These are phyloP conservation scores for Mythimna pallens DNA, from an alignment of 2,888 invertebrate genomes.

Conservation along the genomic window DNA sequence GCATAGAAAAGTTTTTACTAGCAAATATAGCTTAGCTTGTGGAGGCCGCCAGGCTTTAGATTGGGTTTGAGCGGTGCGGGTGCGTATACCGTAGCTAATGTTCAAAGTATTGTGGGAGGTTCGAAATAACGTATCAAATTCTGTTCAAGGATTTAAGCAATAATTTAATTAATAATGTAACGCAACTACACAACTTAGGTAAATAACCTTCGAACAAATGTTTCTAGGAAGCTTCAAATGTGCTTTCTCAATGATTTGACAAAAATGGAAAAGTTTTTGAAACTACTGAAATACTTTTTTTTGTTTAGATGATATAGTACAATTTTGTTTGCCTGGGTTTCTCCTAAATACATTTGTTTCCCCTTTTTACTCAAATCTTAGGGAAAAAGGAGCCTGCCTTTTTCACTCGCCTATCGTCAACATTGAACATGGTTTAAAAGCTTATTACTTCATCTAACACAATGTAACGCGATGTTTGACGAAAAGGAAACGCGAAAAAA, in stretches of 20 bases:
- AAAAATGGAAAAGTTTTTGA: background rate
- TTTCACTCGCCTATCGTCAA: too few species aligned
- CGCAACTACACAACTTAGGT: constrained; percentile 12
- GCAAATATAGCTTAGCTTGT: background rate
- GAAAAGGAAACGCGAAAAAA: too few species aligned
- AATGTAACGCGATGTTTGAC: too few species aligned
- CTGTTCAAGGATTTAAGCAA: constrained; percentile 37
- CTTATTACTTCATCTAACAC: too few species aligned
- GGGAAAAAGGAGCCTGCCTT: too few species aligned
- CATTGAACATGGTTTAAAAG: too few species aligned
- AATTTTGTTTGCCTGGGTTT: too few species aligned
- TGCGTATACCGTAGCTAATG: constrained; percentile 41
- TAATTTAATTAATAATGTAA: constrained; percentile 41
- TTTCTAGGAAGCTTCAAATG: background rate
- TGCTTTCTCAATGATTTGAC: too few species aligned
- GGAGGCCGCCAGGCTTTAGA: constrained; percentile 1
- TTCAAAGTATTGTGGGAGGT: constrained; percentile 32
- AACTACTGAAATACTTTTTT: background rate
- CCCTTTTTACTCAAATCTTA: too few species aligned
- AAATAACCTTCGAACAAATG: background rate
- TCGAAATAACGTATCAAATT: constrained; percentile 49
- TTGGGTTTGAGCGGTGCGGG: constrained; percentile 18
- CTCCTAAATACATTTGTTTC: too few species aligned
- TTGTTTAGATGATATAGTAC: background rate
- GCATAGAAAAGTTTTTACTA: background rate